Conservation (phyloP, 2,888 invertebrate genomes). For the Sisyra nigra region DNA sequence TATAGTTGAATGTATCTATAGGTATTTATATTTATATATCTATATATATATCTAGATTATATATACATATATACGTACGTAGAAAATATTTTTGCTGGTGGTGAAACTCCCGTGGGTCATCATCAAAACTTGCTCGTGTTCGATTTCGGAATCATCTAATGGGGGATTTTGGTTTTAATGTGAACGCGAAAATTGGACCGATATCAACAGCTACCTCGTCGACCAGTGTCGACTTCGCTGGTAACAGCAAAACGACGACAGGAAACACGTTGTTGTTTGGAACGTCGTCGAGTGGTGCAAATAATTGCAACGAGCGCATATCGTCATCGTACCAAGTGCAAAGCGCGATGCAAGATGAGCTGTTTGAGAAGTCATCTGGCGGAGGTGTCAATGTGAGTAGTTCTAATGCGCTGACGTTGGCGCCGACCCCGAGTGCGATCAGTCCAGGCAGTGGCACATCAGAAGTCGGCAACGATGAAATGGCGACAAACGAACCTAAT, state of each 20-base stretch:
- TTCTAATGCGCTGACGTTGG: not conserved
- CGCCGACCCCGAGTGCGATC: constrained; percentile 23
- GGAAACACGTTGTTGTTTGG: constrained; percentile 23
- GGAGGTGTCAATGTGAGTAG: not conserved
- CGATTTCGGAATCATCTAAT: constrained; percentile 18
- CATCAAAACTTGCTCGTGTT: not conserved
- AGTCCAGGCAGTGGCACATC: constrained; percentile 9
- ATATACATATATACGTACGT: not conserved
- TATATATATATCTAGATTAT: too few relatives aligned
- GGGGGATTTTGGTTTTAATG: constrained; percentile 31
- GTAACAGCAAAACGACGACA: constrained; percentile 21
- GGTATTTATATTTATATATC: not conserved
- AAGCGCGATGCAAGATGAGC: constrained; percentile 29
- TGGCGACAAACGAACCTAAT: not conserved
- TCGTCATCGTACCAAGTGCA: constrained; percentile 17
- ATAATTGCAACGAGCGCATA: constrained; percentile 12
- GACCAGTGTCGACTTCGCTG: constrained; percentile 23
- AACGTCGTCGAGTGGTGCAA: constrained; percentile 21
- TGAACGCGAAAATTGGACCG: constrained; percentile 26
- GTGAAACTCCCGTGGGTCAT: constrained; percentile 1
- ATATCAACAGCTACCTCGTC: constrained; percentile 19
- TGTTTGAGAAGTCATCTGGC: constrained; percentile 19
- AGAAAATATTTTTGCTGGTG: not conserved
- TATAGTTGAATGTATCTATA: not conserved
- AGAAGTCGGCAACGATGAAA: constrained; percentile 7